Percentiles rank a stretch among this genome's conserved stretches.
Conservation (phyloP, 1,140 invertebrate species). For the Hyles vespertilio region DNA sequence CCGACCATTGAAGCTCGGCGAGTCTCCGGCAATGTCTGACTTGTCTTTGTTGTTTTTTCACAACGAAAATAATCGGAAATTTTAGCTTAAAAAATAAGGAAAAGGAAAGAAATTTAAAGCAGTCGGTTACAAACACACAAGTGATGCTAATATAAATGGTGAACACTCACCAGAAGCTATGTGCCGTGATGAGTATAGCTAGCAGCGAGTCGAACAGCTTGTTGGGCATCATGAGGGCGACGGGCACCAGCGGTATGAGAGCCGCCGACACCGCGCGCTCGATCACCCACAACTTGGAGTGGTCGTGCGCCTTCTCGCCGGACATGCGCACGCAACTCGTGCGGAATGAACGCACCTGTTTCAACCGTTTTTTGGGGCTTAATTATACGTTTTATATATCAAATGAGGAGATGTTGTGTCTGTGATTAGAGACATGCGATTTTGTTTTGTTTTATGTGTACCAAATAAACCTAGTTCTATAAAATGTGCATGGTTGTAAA, state of each 20-base stretch:
- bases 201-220: conserved; percentile 52
- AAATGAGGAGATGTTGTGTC: no score
- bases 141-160: neutral
- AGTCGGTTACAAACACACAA: neutral
- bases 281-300: conserved; percentile 63
- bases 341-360: conserved; percentile 50
- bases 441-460: no score
- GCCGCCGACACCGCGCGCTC: conserved; percentile 45
- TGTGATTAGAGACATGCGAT: no score
- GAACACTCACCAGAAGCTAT: conserved; percentile 59
- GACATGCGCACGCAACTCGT: conserved; percentile 36
- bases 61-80: no score
- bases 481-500: no score
- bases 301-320: conserved; percentile 46
- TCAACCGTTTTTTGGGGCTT: neutral
- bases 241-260: conserved; percentile 48
- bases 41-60: no score
- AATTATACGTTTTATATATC: neutral
- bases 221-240: conserved; percentile 53
- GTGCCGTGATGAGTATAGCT: conserved; percentile 55
- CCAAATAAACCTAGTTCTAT: no score
- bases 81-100: no score
- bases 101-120: no score
- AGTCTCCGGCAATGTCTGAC: no score
- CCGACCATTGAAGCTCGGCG: no score